A percentile compares a stretch with the other conserved stretches of the same genome.
Conservation (phyloP, 2,797 vertebrate species). For the Natrix natrix region DNA sequence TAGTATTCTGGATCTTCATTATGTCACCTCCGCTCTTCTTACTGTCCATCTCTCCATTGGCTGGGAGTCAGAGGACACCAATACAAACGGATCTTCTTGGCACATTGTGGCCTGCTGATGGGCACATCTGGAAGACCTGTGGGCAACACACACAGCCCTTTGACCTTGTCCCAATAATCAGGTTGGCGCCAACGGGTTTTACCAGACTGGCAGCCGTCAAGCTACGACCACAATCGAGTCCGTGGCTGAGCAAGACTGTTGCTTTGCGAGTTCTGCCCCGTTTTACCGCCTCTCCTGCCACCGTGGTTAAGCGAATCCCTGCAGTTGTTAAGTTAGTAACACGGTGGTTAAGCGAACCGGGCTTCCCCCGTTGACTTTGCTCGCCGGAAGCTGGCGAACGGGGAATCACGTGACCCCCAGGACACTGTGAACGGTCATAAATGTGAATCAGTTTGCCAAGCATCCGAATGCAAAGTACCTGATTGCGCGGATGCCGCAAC, state of each 20-base stretch:
- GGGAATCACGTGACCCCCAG: too few species aligned
- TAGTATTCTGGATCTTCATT: neutral
- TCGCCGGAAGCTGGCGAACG: too few species aligned
- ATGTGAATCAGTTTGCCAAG: neutral
- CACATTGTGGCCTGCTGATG: neutral
- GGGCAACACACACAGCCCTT: neutral
- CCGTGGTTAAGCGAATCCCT: neutral
- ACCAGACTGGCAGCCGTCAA: neutral
- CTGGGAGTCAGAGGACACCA: neutral
- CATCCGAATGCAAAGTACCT: neutral
- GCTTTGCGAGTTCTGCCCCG: neutral
- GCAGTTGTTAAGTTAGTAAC: neutral
- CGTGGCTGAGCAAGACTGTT: neutral
- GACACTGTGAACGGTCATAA: too few species aligned
- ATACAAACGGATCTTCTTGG: neutral
- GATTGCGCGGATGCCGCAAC: rapidly evolving
- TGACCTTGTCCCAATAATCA: neutral
- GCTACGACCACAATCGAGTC: neutral
- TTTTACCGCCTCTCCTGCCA: neutral
- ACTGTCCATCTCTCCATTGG: neutral
- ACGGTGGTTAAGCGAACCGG: neutral
- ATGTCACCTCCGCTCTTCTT: neutral
- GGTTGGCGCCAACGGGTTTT: neutral
- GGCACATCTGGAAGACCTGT: neutral
- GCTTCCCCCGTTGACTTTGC: neutral